phyloP scores from a whole-genome alignment of 2,797 vertebrate species.

The Epinephelus awoara region DNA sequence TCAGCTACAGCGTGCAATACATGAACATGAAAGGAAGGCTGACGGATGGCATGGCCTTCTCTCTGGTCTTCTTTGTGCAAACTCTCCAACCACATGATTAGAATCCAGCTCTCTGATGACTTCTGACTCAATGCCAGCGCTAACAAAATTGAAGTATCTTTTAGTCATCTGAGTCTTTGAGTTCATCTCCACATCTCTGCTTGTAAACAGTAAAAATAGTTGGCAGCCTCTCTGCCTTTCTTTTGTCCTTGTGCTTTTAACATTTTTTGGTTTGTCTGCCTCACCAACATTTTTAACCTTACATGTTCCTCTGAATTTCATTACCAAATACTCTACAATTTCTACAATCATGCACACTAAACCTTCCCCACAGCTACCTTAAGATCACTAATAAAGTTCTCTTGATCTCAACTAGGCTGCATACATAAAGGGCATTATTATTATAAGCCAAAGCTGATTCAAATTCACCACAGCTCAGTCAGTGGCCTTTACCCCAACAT shows the following conservation, averaged over 20 bases:
- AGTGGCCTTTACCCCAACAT: neutral
- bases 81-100: conserved; percentile 18
- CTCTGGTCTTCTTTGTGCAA: conserved; percentile 1
- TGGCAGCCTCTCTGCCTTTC: conserved; percentile 6
- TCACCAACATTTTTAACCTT: neutral
- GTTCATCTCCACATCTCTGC: neutral
- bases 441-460: neutral
- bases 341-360: neutral
- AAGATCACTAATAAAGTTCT: neutral
- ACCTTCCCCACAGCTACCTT: neutral
- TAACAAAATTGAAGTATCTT: neutral
- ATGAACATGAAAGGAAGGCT: neutral
- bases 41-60: neutral
- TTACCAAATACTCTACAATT: neutral
- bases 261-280: neutral
- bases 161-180: conserved; percentile 10
- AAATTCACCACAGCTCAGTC: neutral
- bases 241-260: neutral
- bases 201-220: neutral
- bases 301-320: neutral
- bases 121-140: conserved; percentile 6
- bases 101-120: conserved; percentile 30
- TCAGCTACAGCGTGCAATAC: neutral
- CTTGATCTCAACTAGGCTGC: conserved; percentile 3
- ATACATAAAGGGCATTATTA: neutral